Evolutionary conservation across 2,888 invertebrate species (phyloP).

Genomic region (Trisateles emortualis): DNA sequence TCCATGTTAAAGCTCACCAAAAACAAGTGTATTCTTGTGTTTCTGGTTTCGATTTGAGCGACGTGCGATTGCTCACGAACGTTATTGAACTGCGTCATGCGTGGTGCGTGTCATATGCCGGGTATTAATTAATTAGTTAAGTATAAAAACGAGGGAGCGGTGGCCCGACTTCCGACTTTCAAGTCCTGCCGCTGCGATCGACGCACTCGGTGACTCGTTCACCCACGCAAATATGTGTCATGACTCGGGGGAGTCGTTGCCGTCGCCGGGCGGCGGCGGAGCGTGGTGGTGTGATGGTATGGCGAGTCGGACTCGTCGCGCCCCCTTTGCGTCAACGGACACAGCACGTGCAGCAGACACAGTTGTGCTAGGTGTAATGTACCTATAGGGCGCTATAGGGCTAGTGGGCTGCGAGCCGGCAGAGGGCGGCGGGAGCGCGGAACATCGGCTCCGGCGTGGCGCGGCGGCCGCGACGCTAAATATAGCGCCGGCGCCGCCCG

Average conservation of each 20-base stretch:
- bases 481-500: constrained; percentile 51
- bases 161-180: not conserved
- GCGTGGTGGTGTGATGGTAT: too few species aligned
- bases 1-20: not conserved
- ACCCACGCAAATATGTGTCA: constrained; percentile 5
- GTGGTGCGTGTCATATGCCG: constrained; percentile 15
- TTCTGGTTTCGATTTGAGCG: constrained; percentile 8
- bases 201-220: constrained; percentile 22
- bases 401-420: not conserved
- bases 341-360: too few species aligned
- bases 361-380: not conserved
- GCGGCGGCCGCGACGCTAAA: constrained; percentile 47
- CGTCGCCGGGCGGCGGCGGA: too few species aligned
- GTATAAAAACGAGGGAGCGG: not conserved
- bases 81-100: constrained; percentile 2
- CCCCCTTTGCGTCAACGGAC: constrained; percentile 20
- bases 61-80: too few species aligned
- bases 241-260: constrained; percentile 1
- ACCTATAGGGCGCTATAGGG: not conserved
- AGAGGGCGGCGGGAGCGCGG: constrained; percentile 40
- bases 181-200: not conserved
- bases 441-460: constrained; percentile 32
- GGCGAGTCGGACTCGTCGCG: constrained; percentile 6
- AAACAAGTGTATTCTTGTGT: constrained; percentile 5
- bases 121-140: constrained; percentile 22